These are phyloP conservation scores for Torymus texanus DNA, from an alignment of 2,888 invertebrate species.

Conservation along the genomic window DNA sequence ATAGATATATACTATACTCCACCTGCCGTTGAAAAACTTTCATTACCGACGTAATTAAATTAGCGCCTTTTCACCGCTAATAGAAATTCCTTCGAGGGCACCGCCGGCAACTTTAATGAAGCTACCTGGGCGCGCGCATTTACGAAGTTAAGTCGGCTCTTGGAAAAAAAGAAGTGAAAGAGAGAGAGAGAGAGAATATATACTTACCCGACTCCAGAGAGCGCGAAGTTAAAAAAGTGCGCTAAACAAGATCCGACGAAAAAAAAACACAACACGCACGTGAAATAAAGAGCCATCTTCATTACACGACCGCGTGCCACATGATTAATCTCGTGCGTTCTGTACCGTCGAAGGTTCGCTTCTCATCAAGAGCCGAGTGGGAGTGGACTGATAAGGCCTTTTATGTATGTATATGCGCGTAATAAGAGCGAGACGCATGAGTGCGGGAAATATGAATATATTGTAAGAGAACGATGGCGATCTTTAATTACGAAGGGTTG, in stretches of 20 bases:
- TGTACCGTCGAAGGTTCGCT: slow-evolving; percentile 14
- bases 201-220: too few relatives aligned
- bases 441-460: too few relatives aligned
- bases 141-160: slow-evolving; percentile 14
- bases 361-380: slow-evolving; percentile 4
- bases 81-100: slow-evolving; percentile 33
- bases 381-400: slow-evolving; percentile 21
- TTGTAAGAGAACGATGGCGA: too few relatives aligned
- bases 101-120: slow-evolving; percentile 31
- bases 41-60: slow-evolving; percentile 30
- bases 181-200: too few relatives aligned
- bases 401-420: slow-evolving; percentile 8
- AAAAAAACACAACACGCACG: neutral
- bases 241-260: neutral
- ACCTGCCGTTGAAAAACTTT: neutral
- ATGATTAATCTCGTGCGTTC: slow-evolving; percentile 33
- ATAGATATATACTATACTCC: too few relatives aligned
- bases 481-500: too few relatives aligned
- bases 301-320: slow-evolving; percentile 3
- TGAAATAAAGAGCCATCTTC: neutral
- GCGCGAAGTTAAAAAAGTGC: too few relatives aligned
- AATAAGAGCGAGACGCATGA: too few relatives aligned
- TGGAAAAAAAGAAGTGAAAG: neutral
- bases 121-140: slow-evolving; percentile 8
- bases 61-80: slow-evolving; percentile 32